These are phyloP conservation scores for Drosophila tani DNA, from an alignment of 1,140 invertebrate species.

Conservation along the genomic window DNA sequence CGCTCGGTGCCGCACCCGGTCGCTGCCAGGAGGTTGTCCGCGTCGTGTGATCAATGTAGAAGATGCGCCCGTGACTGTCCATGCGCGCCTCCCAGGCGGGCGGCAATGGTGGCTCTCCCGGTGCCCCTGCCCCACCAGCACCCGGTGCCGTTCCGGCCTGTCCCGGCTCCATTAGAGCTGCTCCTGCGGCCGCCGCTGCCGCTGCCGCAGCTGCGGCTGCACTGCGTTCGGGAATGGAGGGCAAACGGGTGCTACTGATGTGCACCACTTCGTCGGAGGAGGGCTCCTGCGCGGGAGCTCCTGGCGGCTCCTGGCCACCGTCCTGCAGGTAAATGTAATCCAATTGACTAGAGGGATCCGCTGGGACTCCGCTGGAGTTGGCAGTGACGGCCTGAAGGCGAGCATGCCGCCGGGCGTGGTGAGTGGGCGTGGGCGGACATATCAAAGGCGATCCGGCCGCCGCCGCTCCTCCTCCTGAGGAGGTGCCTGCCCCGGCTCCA, in stretches of 20 bases:
- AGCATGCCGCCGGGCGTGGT: slow-evolving; percentile 88
- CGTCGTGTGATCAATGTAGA: slow-evolving; percentile 97
- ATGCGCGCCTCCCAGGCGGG: slow-evolving; percentile 97
- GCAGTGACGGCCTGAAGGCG: slow-evolving; percentile 73
- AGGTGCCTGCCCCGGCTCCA: slow-evolving; percentile 59
- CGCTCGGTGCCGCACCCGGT: slow-evolving; percentile 87
- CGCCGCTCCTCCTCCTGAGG: background rate
- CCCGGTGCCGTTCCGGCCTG: slow-evolving; percentile 9
- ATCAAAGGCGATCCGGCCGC: slow-evolving; percentile 70
- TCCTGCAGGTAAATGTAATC: slow-evolving; percentile 61
- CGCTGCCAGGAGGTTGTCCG: slow-evolving; percentile 97
- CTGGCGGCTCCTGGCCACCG: slow-evolving; percentile 24
- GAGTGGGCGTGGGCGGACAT: slow-evolving; percentile 93
- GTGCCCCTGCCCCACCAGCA: slow-evolving; percentile 85
- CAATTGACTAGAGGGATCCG: slow-evolving; percentile 64
- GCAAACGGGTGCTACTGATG: slow-evolving; percentile 90
- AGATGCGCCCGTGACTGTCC: slow-evolving; percentile 95
- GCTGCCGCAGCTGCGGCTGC: slow-evolving; percentile 66
- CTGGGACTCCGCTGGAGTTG: slow-evolving; percentile 35
- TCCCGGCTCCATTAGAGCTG: slow-evolving; percentile 52
- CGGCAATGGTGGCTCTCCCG: slow-evolving; percentile 90
- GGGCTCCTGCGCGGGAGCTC: slow-evolving; percentile 11
- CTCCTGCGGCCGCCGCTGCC: slow-evolving; percentile 50
- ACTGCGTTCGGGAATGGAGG: slow-evolving; percentile 92
- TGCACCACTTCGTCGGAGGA: slow-evolving; percentile 87